Conservation (phyloP, 2,888 invertebrate species). For the Leptopilina drosophilae region DNA sequence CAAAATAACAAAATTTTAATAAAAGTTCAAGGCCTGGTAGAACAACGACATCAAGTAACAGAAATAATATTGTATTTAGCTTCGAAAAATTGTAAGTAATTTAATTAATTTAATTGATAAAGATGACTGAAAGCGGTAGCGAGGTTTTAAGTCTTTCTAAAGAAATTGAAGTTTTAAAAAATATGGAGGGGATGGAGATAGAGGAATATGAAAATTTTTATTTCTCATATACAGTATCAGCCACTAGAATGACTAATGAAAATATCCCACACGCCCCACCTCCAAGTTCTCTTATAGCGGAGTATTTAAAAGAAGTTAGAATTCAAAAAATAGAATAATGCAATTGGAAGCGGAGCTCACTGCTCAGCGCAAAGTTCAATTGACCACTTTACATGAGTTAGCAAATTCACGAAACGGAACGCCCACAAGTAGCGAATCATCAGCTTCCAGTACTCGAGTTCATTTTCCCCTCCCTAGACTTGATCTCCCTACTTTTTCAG, state of each 20-base stretch:
- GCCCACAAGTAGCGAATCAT: background rate
- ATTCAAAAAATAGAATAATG: background rate
- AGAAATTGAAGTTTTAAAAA: background rate
- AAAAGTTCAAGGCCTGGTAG: background rate
- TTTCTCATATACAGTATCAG: background rate
- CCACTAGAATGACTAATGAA: background rate
- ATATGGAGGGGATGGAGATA: background rate
- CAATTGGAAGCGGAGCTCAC: slow-evolving; percentile 38
- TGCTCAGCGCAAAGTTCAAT: background rate
- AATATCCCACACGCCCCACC: background rate
- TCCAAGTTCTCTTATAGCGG: background rate
- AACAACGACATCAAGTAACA: background rate
- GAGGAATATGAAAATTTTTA: background rate
- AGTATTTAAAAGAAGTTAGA: background rate
- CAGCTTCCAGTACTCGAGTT: background rate
- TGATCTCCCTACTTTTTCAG: slow-evolving; percentile 42
- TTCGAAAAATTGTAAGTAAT: background rate
- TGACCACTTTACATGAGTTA: background rate
- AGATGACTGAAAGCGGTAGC: background rate
- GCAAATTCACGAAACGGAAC: background rate
- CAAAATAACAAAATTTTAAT: background rate
- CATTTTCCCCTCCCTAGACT: slow-evolving; percentile 41
- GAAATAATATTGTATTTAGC: background rate
- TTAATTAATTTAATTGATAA: no score
- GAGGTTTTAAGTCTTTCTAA: background rate